Conservation (phyloP, 2,797 vertebrate species). For the Darevskia mixta region DNA sequence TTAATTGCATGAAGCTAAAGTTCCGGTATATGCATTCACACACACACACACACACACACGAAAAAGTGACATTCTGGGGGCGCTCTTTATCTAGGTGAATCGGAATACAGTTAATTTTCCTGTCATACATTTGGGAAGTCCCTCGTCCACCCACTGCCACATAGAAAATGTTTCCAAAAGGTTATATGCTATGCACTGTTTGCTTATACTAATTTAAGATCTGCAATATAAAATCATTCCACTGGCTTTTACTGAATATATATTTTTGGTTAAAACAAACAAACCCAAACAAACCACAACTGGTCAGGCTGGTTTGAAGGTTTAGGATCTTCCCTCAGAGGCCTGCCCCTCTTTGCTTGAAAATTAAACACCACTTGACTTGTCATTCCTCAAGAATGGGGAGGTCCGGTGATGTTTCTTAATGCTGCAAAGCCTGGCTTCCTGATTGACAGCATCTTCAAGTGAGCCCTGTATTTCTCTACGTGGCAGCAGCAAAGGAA, state of each 20-base stretch:
- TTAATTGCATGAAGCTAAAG: too few species aligned
- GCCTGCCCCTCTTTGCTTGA: neutral
- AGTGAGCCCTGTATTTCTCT: constrained; percentile 11
- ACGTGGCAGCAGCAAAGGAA: constrained; percentile 23
- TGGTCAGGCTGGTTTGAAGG: neutral
- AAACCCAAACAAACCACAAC: neutral
- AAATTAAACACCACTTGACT: neutral
- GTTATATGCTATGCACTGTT: neutral
- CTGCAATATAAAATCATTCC: neutral
- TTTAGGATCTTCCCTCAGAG: neutral
- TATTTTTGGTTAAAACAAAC: too few species aligned
- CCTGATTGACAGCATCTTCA: constrained; percentile 39
- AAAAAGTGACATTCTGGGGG: too few species aligned
- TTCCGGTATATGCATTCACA: too few species aligned
- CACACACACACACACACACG: too few species aligned
- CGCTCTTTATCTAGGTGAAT: neutral
- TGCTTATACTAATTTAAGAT: neutral
- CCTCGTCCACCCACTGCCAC: neutral
- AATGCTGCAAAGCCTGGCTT: constrained; percentile 1
- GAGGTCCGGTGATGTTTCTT: neutral
- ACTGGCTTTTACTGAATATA: neutral
- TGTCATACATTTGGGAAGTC: neutral
- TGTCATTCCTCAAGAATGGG: neutral
- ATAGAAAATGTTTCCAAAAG: neutral
- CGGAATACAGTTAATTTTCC: constrained; percentile 23